Evolutionary conservation across 2,797 vertebrate genomes (phyloP), one percentile per base, ranked within the genome.

Genomic region (Cyclura pinguis): DNA sequence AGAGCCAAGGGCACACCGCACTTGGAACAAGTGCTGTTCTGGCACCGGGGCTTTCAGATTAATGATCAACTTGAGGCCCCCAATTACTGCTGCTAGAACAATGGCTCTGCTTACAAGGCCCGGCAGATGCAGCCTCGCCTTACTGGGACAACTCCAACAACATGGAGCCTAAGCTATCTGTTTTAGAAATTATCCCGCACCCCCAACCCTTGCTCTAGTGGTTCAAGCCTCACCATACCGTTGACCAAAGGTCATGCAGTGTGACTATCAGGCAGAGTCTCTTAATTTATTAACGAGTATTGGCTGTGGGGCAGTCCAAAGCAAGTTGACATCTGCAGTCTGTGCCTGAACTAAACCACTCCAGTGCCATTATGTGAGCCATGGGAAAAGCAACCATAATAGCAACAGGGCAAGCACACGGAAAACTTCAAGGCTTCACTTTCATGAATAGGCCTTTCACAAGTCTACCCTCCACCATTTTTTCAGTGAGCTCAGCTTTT

Each of bases 251-350:
- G 77, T 67, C 89, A 62, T 73, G 86, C 73, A 7, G 76, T 55
- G 27, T 18, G 29, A 18, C 32, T 4, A 24, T 6, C 29, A 88
- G 89, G 32, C n/a, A 89, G 47, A 90, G 14, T 78, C 82, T 62
- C 83, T 50, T 88, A 83, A 91, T 90, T 92, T 88, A 89, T 84
- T 88, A 85, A 76, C 77, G 86, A 47, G 86, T 78, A 91, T 81
- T 91, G 27, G 92, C 57, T 78, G 84, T 62, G 52, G 89, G 86
- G 86, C 62, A 59, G 38, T 74, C 69, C 92, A 90, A 67, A 84
- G 88, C n/a, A 32, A 91, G 29, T 84, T 69, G 93, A 88, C 55
- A 89, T 88, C 64, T 81, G 50, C 20, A 62, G 32, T 42, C 76
- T 47, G 22, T n/a, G 64, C 78, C 80, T 74, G 72, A 89, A 72